Percentiles rank a stretch among this genome's conserved stretches.
Evolutionary conservation across 2,888 invertebrate genomes (phyloP).

Genomic region (Unio delphinus): DNA sequence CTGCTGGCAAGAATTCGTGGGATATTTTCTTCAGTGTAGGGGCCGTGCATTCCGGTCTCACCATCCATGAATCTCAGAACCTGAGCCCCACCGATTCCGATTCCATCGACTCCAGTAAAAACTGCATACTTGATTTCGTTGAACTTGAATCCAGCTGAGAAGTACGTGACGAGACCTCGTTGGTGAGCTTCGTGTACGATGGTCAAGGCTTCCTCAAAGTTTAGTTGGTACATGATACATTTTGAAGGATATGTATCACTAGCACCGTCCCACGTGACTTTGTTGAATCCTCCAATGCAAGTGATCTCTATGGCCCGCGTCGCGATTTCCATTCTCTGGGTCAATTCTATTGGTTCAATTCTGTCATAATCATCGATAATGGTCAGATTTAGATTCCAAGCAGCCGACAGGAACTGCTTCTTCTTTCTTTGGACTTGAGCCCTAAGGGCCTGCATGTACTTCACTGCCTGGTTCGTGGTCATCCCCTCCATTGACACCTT

Average conservation of each 20-base stretch:
- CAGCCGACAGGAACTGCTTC: constrained; percentile 44
- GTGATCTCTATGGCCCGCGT: constrained; percentile 43
- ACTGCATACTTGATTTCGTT: constrained; percentile 30
- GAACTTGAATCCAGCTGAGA: constrained; percentile 50
- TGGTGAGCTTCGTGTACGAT: constrained; percentile 32
- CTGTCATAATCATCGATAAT: constrained; percentile 35
- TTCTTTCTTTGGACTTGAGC: constrained; percentile 39
- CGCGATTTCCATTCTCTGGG: constrained; percentile 39
- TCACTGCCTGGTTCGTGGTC: constrained; percentile 41
- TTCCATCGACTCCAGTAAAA: constrained; percentile 46
- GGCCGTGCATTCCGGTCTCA: constrained; percentile 16
- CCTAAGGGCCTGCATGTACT: constrained; percentile 41
- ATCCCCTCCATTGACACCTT: constrained; percentile 49
- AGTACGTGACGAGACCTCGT: constrained; percentile 31
- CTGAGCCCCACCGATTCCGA: constrained; percentile 49
- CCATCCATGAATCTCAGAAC: constrained; percentile 33
- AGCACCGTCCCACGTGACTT: constrained; percentile 35
- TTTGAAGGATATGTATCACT: constrained; percentile 23
- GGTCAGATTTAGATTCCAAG: constrained; percentile 50
- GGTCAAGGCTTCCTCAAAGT: constrained; percentile 25
- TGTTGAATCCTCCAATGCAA: constrained; percentile 34
- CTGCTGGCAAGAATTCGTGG: too few relatives aligned
- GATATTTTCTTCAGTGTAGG: neutral
- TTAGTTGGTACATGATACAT: constrained; percentile 35
- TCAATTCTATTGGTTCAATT: constrained; percentile 11